phyloP scores from a whole-genome alignment of 2,113 vertebrate species.

The Mustelus asterias region DNA sequence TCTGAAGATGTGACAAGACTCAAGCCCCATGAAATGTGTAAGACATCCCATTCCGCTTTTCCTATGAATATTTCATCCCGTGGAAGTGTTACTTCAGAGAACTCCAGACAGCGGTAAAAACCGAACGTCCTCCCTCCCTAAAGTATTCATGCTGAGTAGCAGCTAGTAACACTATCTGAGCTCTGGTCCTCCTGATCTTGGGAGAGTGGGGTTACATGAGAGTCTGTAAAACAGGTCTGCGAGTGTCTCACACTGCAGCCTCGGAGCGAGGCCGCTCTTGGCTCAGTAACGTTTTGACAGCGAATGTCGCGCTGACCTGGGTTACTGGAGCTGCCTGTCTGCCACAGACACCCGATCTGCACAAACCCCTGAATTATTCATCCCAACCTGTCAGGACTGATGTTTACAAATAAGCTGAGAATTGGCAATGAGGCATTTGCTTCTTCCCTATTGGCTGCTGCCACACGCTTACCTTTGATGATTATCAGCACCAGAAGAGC shows the following conservation, averaged over 20 bases:
- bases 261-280: neutral
- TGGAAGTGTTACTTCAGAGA: neutral
- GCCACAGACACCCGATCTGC: neutral
- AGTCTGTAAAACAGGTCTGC: too few species aligned
- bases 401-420: slow-evolving; percentile 34
- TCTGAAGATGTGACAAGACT: neutral
- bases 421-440: neutral
- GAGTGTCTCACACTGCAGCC: neutral
- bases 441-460: neutral
- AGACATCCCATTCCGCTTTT: neutral
- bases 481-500: slow-evolving; percentile 42
- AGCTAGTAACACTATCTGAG: neutral
- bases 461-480: slow-evolving; percentile 42
- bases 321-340: neutral
- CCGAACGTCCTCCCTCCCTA: neutral
- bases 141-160: neutral
- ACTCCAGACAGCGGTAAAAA: neutral
- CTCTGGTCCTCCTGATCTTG: neutral
- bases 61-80: neutral
- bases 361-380: neutral
- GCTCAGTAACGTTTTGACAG: neutral
- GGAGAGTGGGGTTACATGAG: neutral
- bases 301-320: neutral
- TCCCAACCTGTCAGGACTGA: neutral
- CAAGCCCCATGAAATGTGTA: neutral